Base-by-base conservation (phyloP, 1,140 invertebrate species). In the Brachystomella parvula region DNA sequence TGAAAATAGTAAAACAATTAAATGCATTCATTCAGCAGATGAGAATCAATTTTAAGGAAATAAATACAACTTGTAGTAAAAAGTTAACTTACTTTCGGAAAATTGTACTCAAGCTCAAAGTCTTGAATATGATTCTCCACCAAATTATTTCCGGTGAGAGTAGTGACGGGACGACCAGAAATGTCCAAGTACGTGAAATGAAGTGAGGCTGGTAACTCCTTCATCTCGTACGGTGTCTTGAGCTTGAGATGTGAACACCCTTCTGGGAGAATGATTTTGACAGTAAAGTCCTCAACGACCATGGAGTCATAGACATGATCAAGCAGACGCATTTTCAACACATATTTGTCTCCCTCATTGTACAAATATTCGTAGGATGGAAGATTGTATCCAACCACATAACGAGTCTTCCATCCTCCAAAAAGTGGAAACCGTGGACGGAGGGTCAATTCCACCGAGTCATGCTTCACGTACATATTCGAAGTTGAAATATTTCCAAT, bases 401-500 rank as follows among this genome's bases (percentile, higher is more conserved):
- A 99, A 74, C 94, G 89, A 2, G 95, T 98, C 78, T 93, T 94
- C 96, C 96, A 99, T 2, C 97, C 96, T 60, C 97, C 97, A 81
- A 98, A 99, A 0, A 99, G 79, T 26, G 97, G 97, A 78, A 98
- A 99, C 71, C 96, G 81, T 1, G 97, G 96, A 53, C 92, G 82
- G 1, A 99, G 79, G 75, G 98, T 96, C 1, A 99, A 78, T 76
- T 99, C 95, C 21, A 98, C 92, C 35, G 90, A 89, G 77, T 98
- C 94, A 71, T 90, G 88, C 72, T 88, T 83, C 17, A 89, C 76
- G 72, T 87, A 83, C 77, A 98, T 88, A 76, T 94, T 89, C 0
- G 94, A 98, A 3, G 96, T 99, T 1, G 95, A 98, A 76, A 99
- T 99, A 77, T 99, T 99, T 29, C 97, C 97, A 79, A 99, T 99